A percentile compares a stretch with the other conserved stretches of the same genome.
These are phyloP conservation scores for Wasmannia auropunctata DNA, from an alignment of 1,140 invertebrate genomes.

Conservation along the genomic window DNA sequence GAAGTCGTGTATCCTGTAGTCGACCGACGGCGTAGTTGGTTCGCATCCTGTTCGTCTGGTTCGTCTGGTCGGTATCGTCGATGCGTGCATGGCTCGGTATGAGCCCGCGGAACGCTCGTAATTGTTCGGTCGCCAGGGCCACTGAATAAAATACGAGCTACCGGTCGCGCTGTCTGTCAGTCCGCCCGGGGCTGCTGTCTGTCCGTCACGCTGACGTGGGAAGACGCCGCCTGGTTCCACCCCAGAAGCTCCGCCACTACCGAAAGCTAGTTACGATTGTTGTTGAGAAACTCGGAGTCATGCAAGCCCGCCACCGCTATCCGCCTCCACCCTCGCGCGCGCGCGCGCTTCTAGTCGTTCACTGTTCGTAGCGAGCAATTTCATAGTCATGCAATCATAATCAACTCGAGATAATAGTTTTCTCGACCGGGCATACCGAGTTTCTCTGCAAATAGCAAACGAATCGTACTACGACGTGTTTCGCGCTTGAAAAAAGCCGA, in stretches of 20 bases:
- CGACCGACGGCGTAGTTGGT: constrained; percentile 26
- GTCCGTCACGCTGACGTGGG: constrained; percentile 85
- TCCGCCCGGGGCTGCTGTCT: constrained; percentile 81
- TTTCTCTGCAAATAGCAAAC: neutral
- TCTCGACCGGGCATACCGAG: constrained; percentile 56
- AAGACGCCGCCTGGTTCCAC: constrained; percentile 84
- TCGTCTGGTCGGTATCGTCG: constrained; percentile 50
- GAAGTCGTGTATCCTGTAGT: constrained; percentile 77
- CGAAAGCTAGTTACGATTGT: constrained; percentile 85
- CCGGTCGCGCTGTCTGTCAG: constrained; percentile 83
- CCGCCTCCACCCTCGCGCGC: constrained; percentile 44
- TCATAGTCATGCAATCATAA: constrained; percentile 84
- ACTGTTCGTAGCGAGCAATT: constrained; percentile 74
- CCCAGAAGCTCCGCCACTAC: constrained; percentile 77
- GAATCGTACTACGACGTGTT: neutral
- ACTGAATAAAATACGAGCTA: constrained; percentile 86
- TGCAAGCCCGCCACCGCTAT: constrained; percentile 76
- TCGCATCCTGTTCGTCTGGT: constrained; percentile 69
- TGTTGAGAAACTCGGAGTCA: constrained; percentile 82
- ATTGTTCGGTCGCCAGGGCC: constrained; percentile 84
- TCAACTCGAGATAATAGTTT: constrained; percentile 80
- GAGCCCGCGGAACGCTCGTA: constrained; percentile 73
- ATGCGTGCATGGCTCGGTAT: constrained; percentile 53
- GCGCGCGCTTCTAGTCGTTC: constrained; percentile 28
- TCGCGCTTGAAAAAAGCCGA: neutral